Percentiles rank a stretch among this genome's conserved stretches.
phyloP scores from a whole-genome alignment of 2,888 invertebrate species.

The Actias luna region DNA sequence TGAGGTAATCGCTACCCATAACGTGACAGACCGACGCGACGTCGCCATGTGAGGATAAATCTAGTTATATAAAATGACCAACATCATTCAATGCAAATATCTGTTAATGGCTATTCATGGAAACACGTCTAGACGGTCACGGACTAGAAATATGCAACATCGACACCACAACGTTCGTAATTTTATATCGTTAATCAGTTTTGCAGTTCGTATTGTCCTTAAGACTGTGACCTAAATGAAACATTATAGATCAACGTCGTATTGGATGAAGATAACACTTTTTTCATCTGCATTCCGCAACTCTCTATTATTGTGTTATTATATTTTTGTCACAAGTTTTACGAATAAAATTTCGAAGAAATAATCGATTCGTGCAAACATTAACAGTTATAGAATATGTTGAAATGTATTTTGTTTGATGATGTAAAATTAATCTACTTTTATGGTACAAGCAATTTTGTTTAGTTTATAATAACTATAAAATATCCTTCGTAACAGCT shows the following conservation, averaged over 20 bases:
- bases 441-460: not conserved
- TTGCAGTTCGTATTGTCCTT: not conserved
- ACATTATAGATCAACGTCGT: not conserved
- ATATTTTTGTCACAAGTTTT: not conserved
- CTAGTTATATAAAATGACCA: conserved; percentile 17
- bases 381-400: not conserved
- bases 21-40: conserved; percentile 9
- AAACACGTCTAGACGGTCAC: conserved; percentile 16
- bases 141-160: conserved; percentile 1
- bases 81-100: conserved; percentile 21
- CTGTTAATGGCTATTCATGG: conserved; percentile 18
- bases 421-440: not conserved
- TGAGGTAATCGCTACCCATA: conserved; percentile 6
- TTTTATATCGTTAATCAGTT: conserved; percentile 3
- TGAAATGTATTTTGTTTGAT: not conserved
- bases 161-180: conserved; percentile 1
- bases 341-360: not conserved
- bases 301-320: not conserved
- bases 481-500: not conserved
- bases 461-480: not conserved
- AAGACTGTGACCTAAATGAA: conserved; percentile 1
- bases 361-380: not conserved
- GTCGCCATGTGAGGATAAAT: conserved; percentile 18
- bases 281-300: not conserved
- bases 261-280: not conserved